phyloP scores from a whole-genome alignment of 2,797 vertebrate species.

The Pseudochirops corinnae region DNA sequence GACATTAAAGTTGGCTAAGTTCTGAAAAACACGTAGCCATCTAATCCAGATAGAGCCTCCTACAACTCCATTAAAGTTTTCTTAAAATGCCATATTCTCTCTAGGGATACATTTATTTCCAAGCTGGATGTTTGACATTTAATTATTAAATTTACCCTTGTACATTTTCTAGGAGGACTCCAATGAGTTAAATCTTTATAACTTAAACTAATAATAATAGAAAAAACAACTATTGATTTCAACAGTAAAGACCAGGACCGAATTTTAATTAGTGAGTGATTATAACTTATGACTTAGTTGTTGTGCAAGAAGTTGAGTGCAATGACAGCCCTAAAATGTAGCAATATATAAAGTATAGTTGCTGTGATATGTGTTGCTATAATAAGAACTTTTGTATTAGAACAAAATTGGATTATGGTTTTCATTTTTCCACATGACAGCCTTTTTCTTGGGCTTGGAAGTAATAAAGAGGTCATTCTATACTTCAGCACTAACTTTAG shows the following conservation, averaged over 20 bases:
- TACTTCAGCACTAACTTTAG: slow-evolving; percentile 46
- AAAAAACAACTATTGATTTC: slow-evolving; percentile 56
- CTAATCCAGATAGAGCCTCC: background rate
- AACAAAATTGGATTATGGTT: slow-evolving; percentile 54
- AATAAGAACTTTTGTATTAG: slow-evolving; percentile 19
- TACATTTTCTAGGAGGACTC: slow-evolving; percentile 48
- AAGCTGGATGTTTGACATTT: background rate
- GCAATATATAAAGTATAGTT: slow-evolving; percentile 41
- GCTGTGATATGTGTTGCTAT: slow-evolving; percentile 38
- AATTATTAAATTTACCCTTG: background rate
- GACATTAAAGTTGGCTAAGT: background rate
- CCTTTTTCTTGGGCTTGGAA: slow-evolving; percentile 46
- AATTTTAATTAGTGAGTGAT: slow-evolving; percentile 29
- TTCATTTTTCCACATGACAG: slow-evolving; percentile 34
- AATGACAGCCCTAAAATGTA: background rate
- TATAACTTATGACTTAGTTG: slow-evolving; percentile 65
- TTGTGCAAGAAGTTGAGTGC: slow-evolving; percentile 55
- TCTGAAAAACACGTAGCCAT: background rate
- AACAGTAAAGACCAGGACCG: slow-evolving; percentile 57
- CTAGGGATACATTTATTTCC: background rate
- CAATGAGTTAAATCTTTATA: slow-evolving; percentile 24
- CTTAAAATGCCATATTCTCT: background rate
- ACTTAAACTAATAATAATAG: slow-evolving; percentile 6
- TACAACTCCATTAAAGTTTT: background rate
- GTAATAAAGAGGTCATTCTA: slow-evolving; percentile 31